Evolutionary conservation across 2,113 vertebrate genomes (phyloP), one percentile per base, ranked within the genome.

Genomic region (Oenanthe melanoleuca): DNA sequence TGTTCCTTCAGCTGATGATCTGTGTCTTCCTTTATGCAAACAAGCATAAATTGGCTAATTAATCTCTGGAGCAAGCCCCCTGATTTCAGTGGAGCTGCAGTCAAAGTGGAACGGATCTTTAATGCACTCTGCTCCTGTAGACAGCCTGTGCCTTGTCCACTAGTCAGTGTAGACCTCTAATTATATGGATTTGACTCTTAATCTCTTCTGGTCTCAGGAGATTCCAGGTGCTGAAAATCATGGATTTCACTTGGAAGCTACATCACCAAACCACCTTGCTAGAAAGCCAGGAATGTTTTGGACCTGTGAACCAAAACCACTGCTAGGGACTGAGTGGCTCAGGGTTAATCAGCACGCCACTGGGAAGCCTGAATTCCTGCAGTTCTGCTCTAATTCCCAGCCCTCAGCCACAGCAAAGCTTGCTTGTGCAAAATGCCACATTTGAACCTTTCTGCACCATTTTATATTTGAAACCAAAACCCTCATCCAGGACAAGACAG

Each of bases 11-110:
- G 84, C 75, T 92, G 84, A 94, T 67, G 57, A 86, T 96, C 93
- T 85, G 40, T 96, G 86, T 89, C 95, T 93, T 96, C 65, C 74
- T 82, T 88, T 93, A 96, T 96, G 94, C 94, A 96, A 96, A 97
- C 94, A 96, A 97, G 78, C 64, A 45, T 84, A 92, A 96, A 95
- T 56, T 91, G 91, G 31, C 81, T 88, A 96, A 97, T 95, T 94
- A 96, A 96, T 96, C 94, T 94, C 89, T 53, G 31, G 88, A 78
- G 95, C 69, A 94, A 71, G 33, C 52, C 65, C 50, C 47, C 38
- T 65, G 95, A 87, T 92, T 96, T 89, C 75, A 77, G 50, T 29
- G 72, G 81, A 93, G 34, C 71, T 18, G 52, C 84, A 95, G 83
- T 71, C 88, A 79, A 82, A 88, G 85, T 20, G 60, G 44, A 96